Evolutionary conservation across 64 coral and sea anemone genomes (phyloP).

Genomic region (Actinia equina): DNA sequence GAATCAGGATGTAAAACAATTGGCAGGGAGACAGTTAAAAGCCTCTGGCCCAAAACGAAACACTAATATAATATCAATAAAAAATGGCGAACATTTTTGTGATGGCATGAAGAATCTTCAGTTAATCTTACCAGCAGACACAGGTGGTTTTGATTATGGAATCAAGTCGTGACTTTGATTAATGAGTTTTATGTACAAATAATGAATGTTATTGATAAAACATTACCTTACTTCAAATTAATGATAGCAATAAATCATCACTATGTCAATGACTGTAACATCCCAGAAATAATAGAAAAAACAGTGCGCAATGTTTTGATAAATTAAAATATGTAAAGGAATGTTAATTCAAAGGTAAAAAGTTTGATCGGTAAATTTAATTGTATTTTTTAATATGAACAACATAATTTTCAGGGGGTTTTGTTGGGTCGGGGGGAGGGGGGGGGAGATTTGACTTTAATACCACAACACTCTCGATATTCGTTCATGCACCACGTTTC

Average conservation of each 20-base stretch:
- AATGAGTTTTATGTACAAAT: not conserved
- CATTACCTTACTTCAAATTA: not conserved
- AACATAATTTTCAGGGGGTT: too few species aligned
- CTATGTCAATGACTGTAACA: not conserved
- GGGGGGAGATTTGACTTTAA: too few species aligned
- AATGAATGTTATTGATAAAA: not conserved
- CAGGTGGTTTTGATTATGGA: not conserved
- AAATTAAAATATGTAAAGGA: too few species aligned
- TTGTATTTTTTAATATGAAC: too few species aligned
- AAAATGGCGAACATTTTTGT: not conserved
- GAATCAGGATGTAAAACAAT: too few species aligned
- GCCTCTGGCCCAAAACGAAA: too few species aligned
- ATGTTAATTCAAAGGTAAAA: too few species aligned
- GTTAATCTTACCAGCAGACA: not conserved
- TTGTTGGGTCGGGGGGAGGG: too few species aligned
- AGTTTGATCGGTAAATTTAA: too few species aligned
- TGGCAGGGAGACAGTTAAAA: too few species aligned
- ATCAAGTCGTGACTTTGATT: not conserved
- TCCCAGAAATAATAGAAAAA: not conserved
- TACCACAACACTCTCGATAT: too few species aligned
- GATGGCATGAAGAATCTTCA: not conserved
- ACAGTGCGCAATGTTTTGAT: not conserved
- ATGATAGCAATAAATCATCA: conserved; percentile 3
- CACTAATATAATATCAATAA: not conserved
- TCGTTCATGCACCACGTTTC: too few species aligned